Evolutionary conservation across 2,888 invertebrate genomes (phyloP).

Genomic region (Drosophila testacea): DNA sequence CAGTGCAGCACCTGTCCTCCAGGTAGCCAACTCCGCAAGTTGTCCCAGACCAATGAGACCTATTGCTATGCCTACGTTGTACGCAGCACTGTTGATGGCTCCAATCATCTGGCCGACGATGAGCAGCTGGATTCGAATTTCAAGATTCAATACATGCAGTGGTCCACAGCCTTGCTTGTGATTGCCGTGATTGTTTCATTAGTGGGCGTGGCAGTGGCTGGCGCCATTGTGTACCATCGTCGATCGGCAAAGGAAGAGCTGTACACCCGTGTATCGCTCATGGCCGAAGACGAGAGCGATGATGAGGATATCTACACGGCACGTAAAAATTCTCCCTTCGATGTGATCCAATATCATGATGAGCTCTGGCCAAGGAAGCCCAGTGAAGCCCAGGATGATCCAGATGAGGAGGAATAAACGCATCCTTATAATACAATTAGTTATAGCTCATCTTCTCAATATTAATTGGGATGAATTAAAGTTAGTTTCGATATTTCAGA

Average conservation of each 20-base stretch:
- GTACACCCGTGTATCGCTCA: constrained; percentile 78
- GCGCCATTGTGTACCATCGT: constrained; percentile 47
- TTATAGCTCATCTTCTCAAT: constrained; percentile 1
- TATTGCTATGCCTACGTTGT: constrained; percentile 83
- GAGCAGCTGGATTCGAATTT: not conserved
- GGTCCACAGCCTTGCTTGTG: constrained; percentile 69
- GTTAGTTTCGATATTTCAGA: not conserved
- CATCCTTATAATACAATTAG: constrained; percentile 11
- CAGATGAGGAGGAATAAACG: constrained; percentile 11
- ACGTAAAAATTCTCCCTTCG: not conserved
- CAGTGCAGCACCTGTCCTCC: constrained; percentile 83
- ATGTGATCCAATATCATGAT: constrained; percentile 57
- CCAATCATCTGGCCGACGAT: constrained; percentile 15
- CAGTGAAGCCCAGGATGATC: constrained; percentile 8
- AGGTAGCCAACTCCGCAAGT: constrained; percentile 79
- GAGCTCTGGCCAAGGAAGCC: constrained; percentile 28
- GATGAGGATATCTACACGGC: constrained; percentile 61
- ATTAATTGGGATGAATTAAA: not conserved
- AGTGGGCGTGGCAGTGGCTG: constrained; percentile 42
- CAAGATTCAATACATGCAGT: constrained; percentile 46
- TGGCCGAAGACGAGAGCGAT: constrained; percentile 62
- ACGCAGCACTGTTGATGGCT: constrained; percentile 70
- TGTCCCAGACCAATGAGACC: constrained; percentile 73
- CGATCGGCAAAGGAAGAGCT: constrained; percentile 41
- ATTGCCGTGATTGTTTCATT: constrained; percentile 51